These are phyloP conservation scores for Tetramorium bicarinatum DNA, from an alignment of 2,888 invertebrate species.

Conservation along the genomic window DNA sequence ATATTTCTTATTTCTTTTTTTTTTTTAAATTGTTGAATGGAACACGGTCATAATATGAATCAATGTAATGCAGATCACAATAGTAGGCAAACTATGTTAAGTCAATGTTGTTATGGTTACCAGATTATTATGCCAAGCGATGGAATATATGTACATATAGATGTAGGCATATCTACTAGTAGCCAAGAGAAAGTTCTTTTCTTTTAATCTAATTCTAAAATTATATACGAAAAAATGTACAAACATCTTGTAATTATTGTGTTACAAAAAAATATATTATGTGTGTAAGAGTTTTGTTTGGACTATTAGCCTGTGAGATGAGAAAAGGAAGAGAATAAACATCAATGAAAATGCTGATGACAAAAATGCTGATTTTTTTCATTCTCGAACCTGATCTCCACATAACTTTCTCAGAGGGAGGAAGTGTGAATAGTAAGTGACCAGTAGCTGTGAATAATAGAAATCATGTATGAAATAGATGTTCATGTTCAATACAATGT, in stretches of 20 bases:
- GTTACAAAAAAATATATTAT: slow-evolving; percentile 61
- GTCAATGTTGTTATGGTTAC: slow-evolving; percentile 84
- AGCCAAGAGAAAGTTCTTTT: slow-evolving; percentile 51
- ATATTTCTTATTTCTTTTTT: slow-evolving; percentile 11
- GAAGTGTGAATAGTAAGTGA: slow-evolving; percentile 82
- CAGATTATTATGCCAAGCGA: slow-evolving; percentile 66
- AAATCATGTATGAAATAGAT: slow-evolving; percentile 69
- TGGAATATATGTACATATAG: slow-evolving; percentile 45
- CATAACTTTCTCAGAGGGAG: slow-evolving; percentile 83
- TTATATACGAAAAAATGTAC: not conserved
- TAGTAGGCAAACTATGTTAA: slow-evolving; percentile 76
- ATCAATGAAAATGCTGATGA: slow-evolving; percentile 72
- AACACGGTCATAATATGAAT: slow-evolving; percentile 39
- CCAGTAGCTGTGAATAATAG: slow-evolving; percentile 84
- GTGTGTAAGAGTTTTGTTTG: slow-evolving; percentile 60
- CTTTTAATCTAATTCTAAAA: slow-evolving; percentile 36
- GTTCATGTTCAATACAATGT: slow-evolving; percentile 42
- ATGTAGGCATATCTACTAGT: slow-evolving; percentile 32
- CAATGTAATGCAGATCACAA: slow-evolving; percentile 61
- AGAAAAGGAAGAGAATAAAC: slow-evolving; percentile 68
- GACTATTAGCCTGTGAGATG: slow-evolving; percentile 73
- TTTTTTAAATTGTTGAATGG: not conserved
- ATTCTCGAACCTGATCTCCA: slow-evolving; percentile 84
- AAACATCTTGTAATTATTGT: slow-evolving; percentile 66
- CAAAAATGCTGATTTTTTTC: slow-evolving; percentile 77